A percentile compares a stretch with the other conserved stretches of the same genome.
Evolutionary conservation across 2,797 vertebrate genomes (phyloP).

Genomic region (Triplophysa bombifrons): DNA sequence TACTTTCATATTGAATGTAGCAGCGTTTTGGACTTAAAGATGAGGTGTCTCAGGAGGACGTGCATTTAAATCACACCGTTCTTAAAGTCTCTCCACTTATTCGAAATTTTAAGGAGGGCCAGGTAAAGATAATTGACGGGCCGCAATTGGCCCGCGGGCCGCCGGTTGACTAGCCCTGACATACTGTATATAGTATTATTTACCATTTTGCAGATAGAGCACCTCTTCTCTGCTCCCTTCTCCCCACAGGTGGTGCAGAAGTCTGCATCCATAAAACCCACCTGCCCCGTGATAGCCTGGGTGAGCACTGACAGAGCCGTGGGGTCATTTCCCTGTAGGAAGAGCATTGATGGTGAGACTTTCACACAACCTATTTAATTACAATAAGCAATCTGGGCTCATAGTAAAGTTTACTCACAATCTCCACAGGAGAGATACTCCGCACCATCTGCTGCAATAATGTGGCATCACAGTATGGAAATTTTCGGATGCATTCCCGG

Average conservation of each 20-base stretch:
- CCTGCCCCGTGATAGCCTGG: slow-evolving; percentile 96
- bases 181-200: slow-evolving; percentile 44
- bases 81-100: too few relatives aligned
- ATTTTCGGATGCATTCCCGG: slow-evolving; percentile 93
- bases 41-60: too few relatives aligned
- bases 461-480: slow-evolving; percentile 93
- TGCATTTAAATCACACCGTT: too few relatives aligned
- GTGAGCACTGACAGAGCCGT: slow-evolving; percentile 95
- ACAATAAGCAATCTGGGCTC: slow-evolving; percentile 7
- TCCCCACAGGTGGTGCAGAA: slow-evolving; percentile 96
- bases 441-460: slow-evolving; percentile 97
- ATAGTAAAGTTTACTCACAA: slow-evolving; percentile 79
- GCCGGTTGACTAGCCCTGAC: too few relatives aligned
- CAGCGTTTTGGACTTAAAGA: too few relatives aligned
- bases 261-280: slow-evolving; percentile 95
- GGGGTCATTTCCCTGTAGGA: slow-evolving; percentile 88
- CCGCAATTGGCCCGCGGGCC: too few relatives aligned
- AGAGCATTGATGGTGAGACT: not conserved
- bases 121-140: too few relatives aligned
- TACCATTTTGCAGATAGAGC: slow-evolving; percentile 97
- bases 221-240: slow-evolving; percentile 93
- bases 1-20: too few relatives aligned
- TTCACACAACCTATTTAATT: not conserved
- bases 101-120: too few relatives aligned
- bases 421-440: slow-evolving; percentile 95